phyloP scores from a whole-genome alignment of 2,888 invertebrate genomes.

The Spilarctia lutea region DNA sequence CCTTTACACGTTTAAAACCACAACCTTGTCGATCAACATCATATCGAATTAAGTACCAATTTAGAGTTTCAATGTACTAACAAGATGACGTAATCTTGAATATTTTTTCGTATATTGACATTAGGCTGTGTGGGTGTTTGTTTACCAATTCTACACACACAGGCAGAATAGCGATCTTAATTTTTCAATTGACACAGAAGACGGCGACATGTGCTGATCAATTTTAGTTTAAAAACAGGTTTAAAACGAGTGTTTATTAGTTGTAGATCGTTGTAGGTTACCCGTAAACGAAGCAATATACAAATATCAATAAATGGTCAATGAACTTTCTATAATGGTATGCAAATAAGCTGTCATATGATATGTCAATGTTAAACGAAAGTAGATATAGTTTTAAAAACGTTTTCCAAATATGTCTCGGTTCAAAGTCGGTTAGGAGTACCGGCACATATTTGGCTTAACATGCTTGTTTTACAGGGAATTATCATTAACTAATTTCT shows the following conservation, averaged over 20 bases:
- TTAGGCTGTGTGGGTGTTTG: neutral
- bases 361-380: neutral
- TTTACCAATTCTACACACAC: neutral
- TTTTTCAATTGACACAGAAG: neutral
- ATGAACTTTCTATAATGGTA: neutral
- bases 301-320: neutral
- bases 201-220: neutral
- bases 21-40: conserved; percentile 18
- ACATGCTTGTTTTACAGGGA: neutral
- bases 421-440: neutral
- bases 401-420: neutral
- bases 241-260: too few species aligned
- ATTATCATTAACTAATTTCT: neutral
- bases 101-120: neutral
- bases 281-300: neutral
- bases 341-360: neutral
- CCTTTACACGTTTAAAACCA: conserved; percentile 11
- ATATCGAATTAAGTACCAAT: conserved; percentile 22
- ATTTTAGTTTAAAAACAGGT: neutral
- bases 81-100: conserved; percentile 23
- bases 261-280: neutral
- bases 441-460: neutral
- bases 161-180: neutral
- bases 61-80: conserved; percentile 24
- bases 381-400: neutral